Conservation (phyloP, 2,113 vertebrate genomes). For the Ptilorrhoa leucosticta region DNA sequence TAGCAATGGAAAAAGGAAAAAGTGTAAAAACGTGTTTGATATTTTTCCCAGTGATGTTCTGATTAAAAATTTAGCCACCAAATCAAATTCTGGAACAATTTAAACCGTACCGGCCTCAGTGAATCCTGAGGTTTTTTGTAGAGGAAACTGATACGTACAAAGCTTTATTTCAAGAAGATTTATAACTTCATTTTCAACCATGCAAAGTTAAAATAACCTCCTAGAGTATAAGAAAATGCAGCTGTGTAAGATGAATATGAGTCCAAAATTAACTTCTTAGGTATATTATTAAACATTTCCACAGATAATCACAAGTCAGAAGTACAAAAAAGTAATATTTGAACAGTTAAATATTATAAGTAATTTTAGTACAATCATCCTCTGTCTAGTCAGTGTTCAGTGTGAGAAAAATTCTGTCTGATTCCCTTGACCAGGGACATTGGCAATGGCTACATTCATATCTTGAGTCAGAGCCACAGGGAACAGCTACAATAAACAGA, state of each 20-base stretch:
- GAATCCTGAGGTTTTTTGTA: neutral
- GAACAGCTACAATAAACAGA: neutral
- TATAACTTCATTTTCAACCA: neutral
- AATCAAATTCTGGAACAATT: neutral
- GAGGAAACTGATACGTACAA: neutral
- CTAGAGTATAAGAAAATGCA: neutral
- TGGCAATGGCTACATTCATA: rapidly evolving
- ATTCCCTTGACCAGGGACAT: neutral
- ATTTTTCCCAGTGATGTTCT: neutral
- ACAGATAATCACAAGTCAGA: neutral
- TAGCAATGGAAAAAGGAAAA: neutral
- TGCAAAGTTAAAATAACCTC: neutral
- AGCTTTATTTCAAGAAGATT: neutral
- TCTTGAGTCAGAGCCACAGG: neutral
- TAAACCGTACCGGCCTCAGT: neutral
- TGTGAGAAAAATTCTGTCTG: neutral
- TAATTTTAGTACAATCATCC: neutral
- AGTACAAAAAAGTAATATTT: neutral
- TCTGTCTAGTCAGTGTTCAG: neutral
- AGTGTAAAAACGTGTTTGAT: rapidly evolving
- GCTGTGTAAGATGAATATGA: neutral
- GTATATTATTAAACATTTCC: neutral
- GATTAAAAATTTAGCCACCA: neutral
- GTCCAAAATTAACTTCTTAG: neutral
- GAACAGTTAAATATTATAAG: neutral